These are phyloP conservation scores for Gavialis gangeticus DNA, from an alignment of 2,113 vertebrate species.

Conservation along the genomic window DNA sequence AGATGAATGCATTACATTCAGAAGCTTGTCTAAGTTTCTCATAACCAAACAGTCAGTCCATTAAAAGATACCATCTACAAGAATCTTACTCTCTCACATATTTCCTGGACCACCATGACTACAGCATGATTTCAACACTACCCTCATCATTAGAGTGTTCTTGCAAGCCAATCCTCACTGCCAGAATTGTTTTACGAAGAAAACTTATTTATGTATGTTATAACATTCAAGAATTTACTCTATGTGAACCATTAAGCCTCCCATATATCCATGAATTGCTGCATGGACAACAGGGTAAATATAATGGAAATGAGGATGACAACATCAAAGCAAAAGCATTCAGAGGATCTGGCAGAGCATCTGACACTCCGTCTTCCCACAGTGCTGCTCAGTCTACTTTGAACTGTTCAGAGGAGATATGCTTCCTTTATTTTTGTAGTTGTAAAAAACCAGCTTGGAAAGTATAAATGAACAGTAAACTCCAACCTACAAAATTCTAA, in stretches of 20 bases:
- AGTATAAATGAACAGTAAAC: neutral
- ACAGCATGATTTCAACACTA: too few species aligned
- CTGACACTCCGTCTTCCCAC: neutral
- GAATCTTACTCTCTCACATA: too few species aligned
- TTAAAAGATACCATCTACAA: too few species aligned
- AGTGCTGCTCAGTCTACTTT: neutral
- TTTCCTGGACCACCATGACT: too few species aligned
- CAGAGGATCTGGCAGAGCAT: neutral
- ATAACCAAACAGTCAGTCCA: too few species aligned
- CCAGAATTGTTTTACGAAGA: neutral
- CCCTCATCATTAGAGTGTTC: neutral
- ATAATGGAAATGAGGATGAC: rapidly evolving
- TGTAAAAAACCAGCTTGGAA: neutral
- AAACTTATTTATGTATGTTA: neutral
- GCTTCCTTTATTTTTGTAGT: neutral
- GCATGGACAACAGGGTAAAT: neutral
- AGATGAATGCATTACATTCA: too few species aligned
- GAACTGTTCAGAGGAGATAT: neutral
- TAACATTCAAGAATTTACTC: neutral
- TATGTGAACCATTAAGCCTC: neutral
- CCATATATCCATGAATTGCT: neutral
- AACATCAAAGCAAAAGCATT: neutral
- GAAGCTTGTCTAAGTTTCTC: too few species aligned
- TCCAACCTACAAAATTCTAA: neutral
- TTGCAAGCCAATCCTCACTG: rapidly evolving